A percentile compares a stretch with the other conserved stretches of the same genome.
These are phyloP conservation scores for Ommatoiulus sabulosus DNA, from an alignment of 2,888 invertebrate species.

Conservation along the genomic window DNA sequence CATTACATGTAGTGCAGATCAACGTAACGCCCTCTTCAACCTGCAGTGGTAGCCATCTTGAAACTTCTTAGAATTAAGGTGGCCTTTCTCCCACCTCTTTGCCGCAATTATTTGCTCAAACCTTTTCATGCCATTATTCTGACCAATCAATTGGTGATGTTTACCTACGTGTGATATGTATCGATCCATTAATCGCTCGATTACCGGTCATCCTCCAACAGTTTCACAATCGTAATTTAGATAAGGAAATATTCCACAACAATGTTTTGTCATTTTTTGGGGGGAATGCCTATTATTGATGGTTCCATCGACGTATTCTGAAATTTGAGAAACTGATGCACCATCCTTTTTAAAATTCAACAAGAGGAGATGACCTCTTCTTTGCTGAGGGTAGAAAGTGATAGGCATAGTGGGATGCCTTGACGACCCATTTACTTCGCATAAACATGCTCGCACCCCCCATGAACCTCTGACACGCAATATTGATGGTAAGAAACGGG, in stretches of 20 bases:
- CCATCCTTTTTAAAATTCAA: not conserved
- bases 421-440: constrained; percentile 4
- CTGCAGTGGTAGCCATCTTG: too few relatives aligned
- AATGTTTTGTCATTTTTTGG: not conserved
- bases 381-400: not conserved
- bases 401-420: not conserved
- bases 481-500: not conserved
- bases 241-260: not conserved
- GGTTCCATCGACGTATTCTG: not conserved
- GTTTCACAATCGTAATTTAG: not conserved
- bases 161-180: not conserved
- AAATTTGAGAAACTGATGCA: constrained; percentile 3
- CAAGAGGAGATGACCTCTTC: not conserved
- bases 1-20: too few relatives aligned
- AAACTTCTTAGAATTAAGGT: too few relatives aligned
- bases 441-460: constrained; percentile 8
- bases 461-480: not conserved
- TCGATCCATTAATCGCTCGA: not conserved
- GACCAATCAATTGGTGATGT: not conserved
- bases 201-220: too few relatives aligned
- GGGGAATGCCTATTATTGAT: not conserved
- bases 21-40: too few relatives aligned
- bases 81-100: too few relatives aligned
- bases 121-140: not conserved
- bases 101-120: too few relatives aligned